Evolutionary conservation across 2,888 invertebrate species (phyloP), one percentile per base, ranked within the genome.

Genomic region (Aporophyla lueneburgensis): DNA sequence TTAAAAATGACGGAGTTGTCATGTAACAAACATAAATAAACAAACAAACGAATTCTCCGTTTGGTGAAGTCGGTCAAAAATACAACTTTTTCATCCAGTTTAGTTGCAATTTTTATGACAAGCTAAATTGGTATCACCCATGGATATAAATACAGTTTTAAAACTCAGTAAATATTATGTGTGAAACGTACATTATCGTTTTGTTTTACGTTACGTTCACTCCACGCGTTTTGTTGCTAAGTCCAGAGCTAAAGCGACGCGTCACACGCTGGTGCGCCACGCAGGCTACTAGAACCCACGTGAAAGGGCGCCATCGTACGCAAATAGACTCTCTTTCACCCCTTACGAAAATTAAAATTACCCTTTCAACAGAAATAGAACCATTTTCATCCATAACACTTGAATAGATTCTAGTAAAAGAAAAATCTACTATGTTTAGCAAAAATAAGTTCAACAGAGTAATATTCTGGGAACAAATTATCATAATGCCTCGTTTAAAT

Each of bases 241-340:
- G 21, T 51, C 9, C n/a, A n/a, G 1, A 21, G 61, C 61, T 77
- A 7, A 43, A 43, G 61, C 21, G 59, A 61, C 61, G 61, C 59
- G 51, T 70, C 53, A 67, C 70, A 74, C 63, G 72, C 69, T 21
- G 21, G 16, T 33, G 24, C 9, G 63, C 2, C n/a, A 9, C 46
- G 61, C 61, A 61, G 67, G 66, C 51, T 67, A 56, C 40, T 56
- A 69, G 12, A 71, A 54, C 27, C 40, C 40, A 46, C 54, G 68
- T 71, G 66, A 61, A 75, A n/a, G 65, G 62, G 40, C 19, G 19
- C 12, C 27, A 49, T 27, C 27, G 43, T 77, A 24, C 67, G 19
- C 63, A 78, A 78, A 74, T 61, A 70, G 53, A 33, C 43, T 16
- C 33, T 53, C 46, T 49, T 59, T 59, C 53, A 66, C 21, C 21